phyloP scores from a whole-genome alignment of 2,888 invertebrate genomes.

The Dusona sp. region DNA sequence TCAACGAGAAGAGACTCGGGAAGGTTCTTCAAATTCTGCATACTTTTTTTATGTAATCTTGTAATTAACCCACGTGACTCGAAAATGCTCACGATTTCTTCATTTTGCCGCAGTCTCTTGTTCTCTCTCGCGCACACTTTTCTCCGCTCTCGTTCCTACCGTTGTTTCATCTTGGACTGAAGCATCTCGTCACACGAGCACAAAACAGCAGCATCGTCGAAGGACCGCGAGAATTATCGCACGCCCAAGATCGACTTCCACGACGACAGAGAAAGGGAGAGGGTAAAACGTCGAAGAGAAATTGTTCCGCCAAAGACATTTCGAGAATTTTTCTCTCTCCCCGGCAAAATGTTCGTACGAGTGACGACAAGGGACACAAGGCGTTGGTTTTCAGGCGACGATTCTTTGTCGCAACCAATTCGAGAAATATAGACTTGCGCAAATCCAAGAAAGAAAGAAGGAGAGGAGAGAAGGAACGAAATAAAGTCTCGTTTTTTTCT shows the following conservation, averaged over 20 bases:
- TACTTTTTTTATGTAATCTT: constrained; percentile 28
- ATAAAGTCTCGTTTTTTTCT: constrained; percentile 62
- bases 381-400: constrained; percentile 58
- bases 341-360: constrained; percentile 5
- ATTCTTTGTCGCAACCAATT: constrained; percentile 65
- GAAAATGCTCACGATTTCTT: background rate
- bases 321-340: constrained; percentile 67
- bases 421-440: constrained; percentile 34
- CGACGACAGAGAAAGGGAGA: constrained; percentile 65
- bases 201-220: constrained; percentile 46
- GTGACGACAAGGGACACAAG: constrained; percentile 52
- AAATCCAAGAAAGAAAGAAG: background rate
- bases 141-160: background rate
- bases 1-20: background rate
- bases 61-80: constrained; percentile 3
- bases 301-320: constrained; percentile 71
- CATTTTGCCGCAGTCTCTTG: constrained; percentile 19
- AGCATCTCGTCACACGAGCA: constrained; percentile 31
- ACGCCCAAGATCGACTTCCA: constrained; percentile 69
- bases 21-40: background rate
- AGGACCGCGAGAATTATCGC: constrained; percentile 67
- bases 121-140: background rate
- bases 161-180: constrained; percentile 39
- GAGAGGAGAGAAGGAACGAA: constrained; percentile 29
- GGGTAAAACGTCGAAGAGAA: constrained; percentile 63